phyloP scores from a whole-genome alignment of 2,113 vertebrate species.

The Gallinago undulata region DNA sequence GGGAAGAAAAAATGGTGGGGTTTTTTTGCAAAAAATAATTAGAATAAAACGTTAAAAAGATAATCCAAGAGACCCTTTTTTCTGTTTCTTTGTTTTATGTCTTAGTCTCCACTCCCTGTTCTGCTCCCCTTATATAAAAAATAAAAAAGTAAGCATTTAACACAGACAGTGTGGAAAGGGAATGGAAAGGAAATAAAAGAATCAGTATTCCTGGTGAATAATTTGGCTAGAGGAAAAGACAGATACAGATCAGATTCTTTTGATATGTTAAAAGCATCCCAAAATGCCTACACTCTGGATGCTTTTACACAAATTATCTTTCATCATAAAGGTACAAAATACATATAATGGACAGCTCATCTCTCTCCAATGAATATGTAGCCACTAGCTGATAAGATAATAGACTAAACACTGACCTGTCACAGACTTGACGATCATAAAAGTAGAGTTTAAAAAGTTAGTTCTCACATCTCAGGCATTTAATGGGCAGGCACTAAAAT shows the following conservation, averaged over 20 bases:
- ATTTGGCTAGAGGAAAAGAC: conserved; percentile 58
- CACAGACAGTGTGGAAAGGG: not conserved
- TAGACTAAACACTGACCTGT: conserved; percentile 57
- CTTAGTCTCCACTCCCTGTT: not conserved
- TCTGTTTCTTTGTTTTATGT: not conserved
- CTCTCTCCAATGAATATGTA: conserved; percentile 65
- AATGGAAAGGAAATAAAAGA: conserved; percentile 51
- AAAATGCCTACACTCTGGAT: conserved; percentile 59
- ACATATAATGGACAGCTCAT: conserved; percentile 66
- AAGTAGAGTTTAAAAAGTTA: conserved; percentile 64
- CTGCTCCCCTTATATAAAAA: not conserved
- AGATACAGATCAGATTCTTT: conserved; percentile 63
- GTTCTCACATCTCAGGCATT: not conserved
- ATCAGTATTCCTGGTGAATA: conserved; percentile 60
- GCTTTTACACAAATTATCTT: conserved; percentile 71
- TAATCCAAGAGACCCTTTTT: not conserved
- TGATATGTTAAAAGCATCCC: conserved; percentile 71
- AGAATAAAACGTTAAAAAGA: not conserved
- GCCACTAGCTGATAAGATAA: conserved; percentile 65
- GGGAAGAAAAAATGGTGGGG: not conserved
- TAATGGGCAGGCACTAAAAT: conserved; percentile 25
- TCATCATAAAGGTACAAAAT: conserved; percentile 68
- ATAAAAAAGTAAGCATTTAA: not conserved
- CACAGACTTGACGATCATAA: conserved; percentile 35
- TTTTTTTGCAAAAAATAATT: not conserved